These are phyloP conservation scores for Platycheirus albimanus DNA, from an alignment of 2,888 invertebrate species.

Conservation along the genomic window DNA sequence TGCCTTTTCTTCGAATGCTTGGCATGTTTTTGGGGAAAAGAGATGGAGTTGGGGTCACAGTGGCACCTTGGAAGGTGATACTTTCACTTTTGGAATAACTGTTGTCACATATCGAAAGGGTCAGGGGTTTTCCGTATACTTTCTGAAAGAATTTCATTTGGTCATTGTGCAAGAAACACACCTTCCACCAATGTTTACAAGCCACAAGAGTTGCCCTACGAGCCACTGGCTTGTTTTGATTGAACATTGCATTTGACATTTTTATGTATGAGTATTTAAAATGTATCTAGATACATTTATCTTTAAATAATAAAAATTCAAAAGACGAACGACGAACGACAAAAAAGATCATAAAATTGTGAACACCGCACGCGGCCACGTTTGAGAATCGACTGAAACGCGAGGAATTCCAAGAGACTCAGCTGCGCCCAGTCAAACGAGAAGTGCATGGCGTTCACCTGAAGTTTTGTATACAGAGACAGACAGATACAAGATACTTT, in stretches of 20 bases:
- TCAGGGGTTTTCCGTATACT: slow-evolving; percentile 84
- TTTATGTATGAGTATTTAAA: not conserved
- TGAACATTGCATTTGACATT: slow-evolving; percentile 50
- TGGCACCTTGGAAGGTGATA: slow-evolving; percentile 26
- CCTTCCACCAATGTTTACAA: slow-evolving; percentile 94
- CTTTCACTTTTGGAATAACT: slow-evolving; percentile 75
- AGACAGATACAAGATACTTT: slow-evolving; percentile 54
- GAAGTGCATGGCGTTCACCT: slow-evolving; percentile 70
- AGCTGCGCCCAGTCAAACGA: slow-evolving; percentile 75
- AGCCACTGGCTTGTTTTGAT: slow-evolving; percentile 77
- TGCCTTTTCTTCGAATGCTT: slow-evolving; percentile 80
- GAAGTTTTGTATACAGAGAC: slow-evolving; percentile 40
- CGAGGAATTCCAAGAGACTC: slow-evolving; percentile 65
- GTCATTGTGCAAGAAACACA: slow-evolving; percentile 92
- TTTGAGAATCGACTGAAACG: slow-evolving; percentile 74
- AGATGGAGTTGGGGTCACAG: slow-evolving; percentile 66
- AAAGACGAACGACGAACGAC: slow-evolving; percentile 7
- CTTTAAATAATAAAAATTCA: slow-evolving; percentile 1
- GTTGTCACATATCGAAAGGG: slow-evolving; percentile 69
- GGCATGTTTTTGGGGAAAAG: slow-evolving; percentile 81
- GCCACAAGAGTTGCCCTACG: slow-evolving; percentile 86
- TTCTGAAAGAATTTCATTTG: slow-evolving; percentile 91
- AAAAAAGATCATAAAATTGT: slow-evolving; percentile 16
- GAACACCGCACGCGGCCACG: slow-evolving; percentile 67
- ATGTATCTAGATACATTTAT: slow-evolving; percentile 3